phyloP scores from a whole-genome alignment of 2,797 vertebrate species.

The Spea hammondii region DNA sequence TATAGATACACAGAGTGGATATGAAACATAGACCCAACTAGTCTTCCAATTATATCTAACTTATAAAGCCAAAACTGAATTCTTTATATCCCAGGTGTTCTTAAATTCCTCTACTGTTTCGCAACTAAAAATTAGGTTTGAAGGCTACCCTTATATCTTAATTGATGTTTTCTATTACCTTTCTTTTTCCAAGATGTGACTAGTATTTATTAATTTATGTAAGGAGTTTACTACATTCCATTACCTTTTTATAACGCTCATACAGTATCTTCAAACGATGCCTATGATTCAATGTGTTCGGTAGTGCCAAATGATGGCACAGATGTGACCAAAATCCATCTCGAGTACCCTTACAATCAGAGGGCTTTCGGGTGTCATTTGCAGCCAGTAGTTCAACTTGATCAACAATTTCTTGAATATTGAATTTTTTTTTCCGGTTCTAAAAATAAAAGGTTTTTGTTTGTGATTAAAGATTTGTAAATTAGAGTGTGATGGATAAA shows the following conservation, averaged over 20 bases:
- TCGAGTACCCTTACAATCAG: background rate
- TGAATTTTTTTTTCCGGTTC: background rate
- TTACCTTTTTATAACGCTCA: slow-evolving; percentile 11
- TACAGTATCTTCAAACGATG: slow-evolving; percentile 2
- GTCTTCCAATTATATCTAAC: too few species aligned
- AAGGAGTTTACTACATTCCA: background rate
- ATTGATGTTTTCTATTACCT: too few species aligned
- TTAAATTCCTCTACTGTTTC: background rate
- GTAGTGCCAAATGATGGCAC: slow-evolving; percentile 6
- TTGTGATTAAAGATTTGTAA: background rate
- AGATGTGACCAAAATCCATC: slow-evolving; percentile 12
- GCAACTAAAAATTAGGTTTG: background rate
- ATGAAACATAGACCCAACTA: too few species aligned
- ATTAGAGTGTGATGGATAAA: background rate
- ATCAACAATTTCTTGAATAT: slow-evolving; percentile 1
- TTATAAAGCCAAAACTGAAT: too few species aligned
- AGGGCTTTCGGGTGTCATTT: slow-evolving; percentile 4
- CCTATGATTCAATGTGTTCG: slow-evolving; percentile 8
- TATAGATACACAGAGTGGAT: too few species aligned
- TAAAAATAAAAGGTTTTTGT: background rate
- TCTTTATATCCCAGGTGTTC: too few species aligned
- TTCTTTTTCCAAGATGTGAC: too few species aligned
- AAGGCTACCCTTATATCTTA: too few species aligned
- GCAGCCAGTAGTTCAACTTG: slow-evolving; percentile 1
- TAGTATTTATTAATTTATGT: background rate